Evolutionary conservation across 2,888 invertebrate genomes (phyloP).

Genomic region (Heliconius sara): DNA sequence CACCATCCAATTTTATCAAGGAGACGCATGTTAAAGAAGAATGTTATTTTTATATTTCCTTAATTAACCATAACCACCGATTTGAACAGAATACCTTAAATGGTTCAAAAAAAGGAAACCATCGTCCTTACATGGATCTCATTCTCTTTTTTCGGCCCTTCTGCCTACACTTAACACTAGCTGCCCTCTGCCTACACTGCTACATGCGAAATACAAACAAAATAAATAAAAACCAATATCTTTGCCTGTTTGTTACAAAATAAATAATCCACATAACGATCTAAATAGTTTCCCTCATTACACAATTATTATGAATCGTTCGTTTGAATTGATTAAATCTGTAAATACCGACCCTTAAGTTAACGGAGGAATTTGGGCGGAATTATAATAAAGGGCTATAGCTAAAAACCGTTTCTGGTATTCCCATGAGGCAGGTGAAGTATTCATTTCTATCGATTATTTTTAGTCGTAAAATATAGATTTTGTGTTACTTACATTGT

Average conservation of each 20-base stretch:
- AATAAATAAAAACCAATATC: no score
- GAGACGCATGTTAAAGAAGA: no score
- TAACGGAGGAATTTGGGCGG: conserved; percentile 33
- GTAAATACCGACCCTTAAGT: conserved; percentile 35
- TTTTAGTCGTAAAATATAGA: background rate
- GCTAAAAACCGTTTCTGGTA: conserved; percentile 25
- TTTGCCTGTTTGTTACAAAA: background rate
- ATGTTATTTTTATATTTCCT: no score
- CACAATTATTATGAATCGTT: conserved; percentile 17
- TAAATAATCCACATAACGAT: background rate
- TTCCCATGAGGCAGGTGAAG: conserved; percentile 12
- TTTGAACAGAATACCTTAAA: no score
- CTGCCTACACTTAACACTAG: no score
- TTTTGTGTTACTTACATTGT: no score
- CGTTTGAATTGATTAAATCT: conserved; percentile 34
- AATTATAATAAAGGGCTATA: conserved; percentile 38
- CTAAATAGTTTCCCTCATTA: conserved; percentile 15
- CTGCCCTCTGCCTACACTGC: background rate
- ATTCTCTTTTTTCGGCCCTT: no score
- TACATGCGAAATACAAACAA: no score
- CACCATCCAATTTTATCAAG: no score
- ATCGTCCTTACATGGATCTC: no score
- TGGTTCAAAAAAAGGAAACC: no score
- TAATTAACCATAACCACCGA: no score
- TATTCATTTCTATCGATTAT: background rate